These are phyloP conservation scores for Eubasilissa splendida DNA, from an alignment of 2,888 invertebrate species.

Conservation along the genomic window DNA sequence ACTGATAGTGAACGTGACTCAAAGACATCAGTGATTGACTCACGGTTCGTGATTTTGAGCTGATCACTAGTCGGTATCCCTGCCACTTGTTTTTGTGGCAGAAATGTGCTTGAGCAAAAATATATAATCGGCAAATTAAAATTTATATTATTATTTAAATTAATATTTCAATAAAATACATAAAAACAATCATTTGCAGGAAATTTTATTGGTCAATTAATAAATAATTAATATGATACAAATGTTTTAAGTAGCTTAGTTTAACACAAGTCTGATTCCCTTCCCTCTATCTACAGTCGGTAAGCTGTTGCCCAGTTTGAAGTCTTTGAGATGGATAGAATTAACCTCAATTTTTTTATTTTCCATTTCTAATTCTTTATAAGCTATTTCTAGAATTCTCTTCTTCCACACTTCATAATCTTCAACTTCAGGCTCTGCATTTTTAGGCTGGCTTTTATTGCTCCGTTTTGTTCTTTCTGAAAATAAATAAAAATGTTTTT, in stretches of 20 bases:
- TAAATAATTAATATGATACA: not conserved
- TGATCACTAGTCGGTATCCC: no score
- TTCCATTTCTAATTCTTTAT: conserved; percentile 61
- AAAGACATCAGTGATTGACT: no score
- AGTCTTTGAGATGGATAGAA: not conserved
- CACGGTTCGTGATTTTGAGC: no score
- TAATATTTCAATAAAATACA: no score
- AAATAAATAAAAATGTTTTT: not conserved
- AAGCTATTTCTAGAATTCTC: conserved; percentile 72
- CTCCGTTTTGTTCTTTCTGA: not conserved
- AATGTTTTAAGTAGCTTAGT: not conserved
- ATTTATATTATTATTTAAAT: no score
- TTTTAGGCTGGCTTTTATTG: not conserved
- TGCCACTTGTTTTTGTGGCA: no score
- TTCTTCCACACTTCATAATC: conserved; percentile 77
- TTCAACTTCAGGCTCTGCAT: conserved; percentile 62
- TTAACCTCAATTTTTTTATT: not conserved
- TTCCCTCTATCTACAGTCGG: conserved; percentile 13
- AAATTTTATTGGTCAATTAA: not conserved
- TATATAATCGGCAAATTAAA: no score
- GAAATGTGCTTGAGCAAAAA: no score
- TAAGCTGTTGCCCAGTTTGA: not conserved
- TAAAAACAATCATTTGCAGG: no score
- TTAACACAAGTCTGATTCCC: conserved; percentile 25
- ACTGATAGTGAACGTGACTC: no score